Conservation (phyloP, 2,888 invertebrate species). For the Dynastes tityus region DNA sequence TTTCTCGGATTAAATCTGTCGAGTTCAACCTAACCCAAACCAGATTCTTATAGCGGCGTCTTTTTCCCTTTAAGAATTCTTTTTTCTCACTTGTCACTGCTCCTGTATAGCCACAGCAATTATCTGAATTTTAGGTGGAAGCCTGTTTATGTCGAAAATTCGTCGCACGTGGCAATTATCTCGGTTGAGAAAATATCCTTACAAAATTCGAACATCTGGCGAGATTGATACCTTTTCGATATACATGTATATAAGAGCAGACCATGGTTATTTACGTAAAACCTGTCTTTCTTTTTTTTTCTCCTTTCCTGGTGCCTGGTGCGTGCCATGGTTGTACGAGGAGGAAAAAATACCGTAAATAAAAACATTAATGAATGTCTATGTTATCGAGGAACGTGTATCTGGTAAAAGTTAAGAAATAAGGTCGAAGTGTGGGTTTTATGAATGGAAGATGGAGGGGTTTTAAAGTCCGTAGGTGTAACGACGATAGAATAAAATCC, state of each 20-base stretch:
- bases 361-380: constrained; percentile 53
- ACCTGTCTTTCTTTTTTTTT: constrained; percentile 36
- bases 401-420: constrained; percentile 60
- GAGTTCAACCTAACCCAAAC: constrained; percentile 48
- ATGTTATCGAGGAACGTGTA: constrained; percentile 52
- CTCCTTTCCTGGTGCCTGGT: constrained; percentile 18
- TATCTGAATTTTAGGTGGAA: not conserved
- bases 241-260: not conserved
- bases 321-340: constrained; percentile 22
- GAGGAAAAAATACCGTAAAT: constrained; percentile 51
- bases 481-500: constrained; percentile 57
- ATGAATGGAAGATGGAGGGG: constrained; percentile 59
- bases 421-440: constrained; percentile 61
- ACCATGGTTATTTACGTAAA: constrained; percentile 38
- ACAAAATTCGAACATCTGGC: constrained; percentile 31
- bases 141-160: constrained; percentile 20
- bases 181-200: constrained; percentile 23
- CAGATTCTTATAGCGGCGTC: constrained; percentile 48
- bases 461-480: constrained; percentile 55
- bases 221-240: constrained; percentile 18
- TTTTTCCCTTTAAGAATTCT: constrained; percentile 8
- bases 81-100: not conserved
- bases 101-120: not conserved
- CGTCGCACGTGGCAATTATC: constrained; percentile 36
- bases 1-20: constrained; percentile 48